Evolutionary conservation across 2,113 vertebrate genomes (phyloP), one percentile per base, ranked within the genome.

Genomic region (Callorhinus ursinus): DNA sequence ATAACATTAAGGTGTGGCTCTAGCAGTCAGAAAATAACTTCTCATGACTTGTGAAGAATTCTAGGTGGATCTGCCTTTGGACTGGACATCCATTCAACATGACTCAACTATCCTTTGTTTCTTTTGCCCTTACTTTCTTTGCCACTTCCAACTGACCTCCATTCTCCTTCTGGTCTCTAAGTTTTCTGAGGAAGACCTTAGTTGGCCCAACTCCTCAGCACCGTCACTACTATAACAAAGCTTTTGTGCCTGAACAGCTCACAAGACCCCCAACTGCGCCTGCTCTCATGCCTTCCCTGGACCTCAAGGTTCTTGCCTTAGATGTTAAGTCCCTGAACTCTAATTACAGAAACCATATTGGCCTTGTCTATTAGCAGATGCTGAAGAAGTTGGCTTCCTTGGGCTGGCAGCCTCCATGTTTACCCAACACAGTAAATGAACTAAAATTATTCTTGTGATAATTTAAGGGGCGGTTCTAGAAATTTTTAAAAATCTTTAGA

Each of bases 201-300:
- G 24, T 4, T 61, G 36, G 3, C 67, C 36, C 16, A 33, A 46
- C 16, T 77, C 28, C 28, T 67, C 12, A 39, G 19, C 33, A 67
- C 39, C 12, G 5, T 42, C 8, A 24, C 39, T 39, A 24, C 26
- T 28, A 49, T 51, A 83, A 15, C 16, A 69, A 31, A 49, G 19
- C 16, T 13, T 72, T 51, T 88, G 33, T 14, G 14, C 55, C 8
- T 0, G 7, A n/a, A 46, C 9, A 10, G 1, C 14, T 77, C 42
- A 28, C 4, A 61, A 4, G 39, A 51, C 15, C 36, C 31, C 24
- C 16, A 24, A 19, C 18, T 63, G 3, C 0, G 0, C 4, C 21
- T 81, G 24, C 26, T 81, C 46, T 39, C 31, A 8, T 14, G 1
- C 4, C 53, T 28, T 31, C n/a, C 1, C 10, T 8, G 26, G 7